A percentile compares a stretch with the other conserved stretches of the same genome.
phyloP scores from a whole-genome alignment of 1,140 invertebrate genomes.

The Drosophila pachea region DNA sequence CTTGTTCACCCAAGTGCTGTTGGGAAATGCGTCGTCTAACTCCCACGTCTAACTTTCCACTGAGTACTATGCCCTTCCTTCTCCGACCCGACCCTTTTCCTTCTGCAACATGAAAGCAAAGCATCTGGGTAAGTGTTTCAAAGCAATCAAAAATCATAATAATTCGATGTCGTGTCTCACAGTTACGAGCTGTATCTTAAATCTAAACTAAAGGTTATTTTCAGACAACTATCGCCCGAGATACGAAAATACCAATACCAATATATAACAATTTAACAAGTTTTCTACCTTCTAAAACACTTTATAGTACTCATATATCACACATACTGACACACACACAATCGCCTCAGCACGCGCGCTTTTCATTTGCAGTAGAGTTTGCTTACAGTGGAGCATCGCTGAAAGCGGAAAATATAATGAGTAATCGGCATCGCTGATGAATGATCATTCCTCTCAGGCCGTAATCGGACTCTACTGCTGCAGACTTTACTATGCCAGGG shows the following conservation, averaged over 20 bases:
- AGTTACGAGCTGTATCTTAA: conserved; percentile 27
- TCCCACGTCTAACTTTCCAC: conserved; percentile 15
- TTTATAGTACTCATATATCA: conserved; percentile 31
- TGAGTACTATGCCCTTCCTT: conserved; percentile 32
- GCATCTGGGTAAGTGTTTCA: conserved; percentile 46
- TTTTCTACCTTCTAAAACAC: conserved; percentile 12
- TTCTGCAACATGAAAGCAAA: conserved; percentile 42
- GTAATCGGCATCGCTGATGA: too few species aligned
- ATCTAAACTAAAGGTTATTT: conserved; percentile 61
- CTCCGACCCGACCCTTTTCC: too few species aligned
- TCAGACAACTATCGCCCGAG: conserved; percentile 46
- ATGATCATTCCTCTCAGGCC: too few species aligned
- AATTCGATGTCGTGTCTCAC: conserved; percentile 48
- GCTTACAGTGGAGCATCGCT: too few species aligned
- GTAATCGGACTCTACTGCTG: too few species aligned
- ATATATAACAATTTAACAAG: conserved; percentile 20
- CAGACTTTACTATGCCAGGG: conserved; percentile 12
- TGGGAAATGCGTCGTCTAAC: conserved; percentile 7
- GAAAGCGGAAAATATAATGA: too few species aligned
- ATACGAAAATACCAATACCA: conserved; percentile 10
- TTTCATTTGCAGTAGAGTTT: conserved; percentile 8
- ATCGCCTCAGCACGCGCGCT: too few species aligned
- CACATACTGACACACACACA: conserved; percentile 18
- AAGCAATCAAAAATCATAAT: conserved; percentile 25
- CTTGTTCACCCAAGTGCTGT: conserved; percentile 34